Percentiles rank a stretch among this genome's conserved stretches.
Conservation (phyloP, 2,113 vertebrate genomes). For the Puntigrus tetrazona region DNA sequence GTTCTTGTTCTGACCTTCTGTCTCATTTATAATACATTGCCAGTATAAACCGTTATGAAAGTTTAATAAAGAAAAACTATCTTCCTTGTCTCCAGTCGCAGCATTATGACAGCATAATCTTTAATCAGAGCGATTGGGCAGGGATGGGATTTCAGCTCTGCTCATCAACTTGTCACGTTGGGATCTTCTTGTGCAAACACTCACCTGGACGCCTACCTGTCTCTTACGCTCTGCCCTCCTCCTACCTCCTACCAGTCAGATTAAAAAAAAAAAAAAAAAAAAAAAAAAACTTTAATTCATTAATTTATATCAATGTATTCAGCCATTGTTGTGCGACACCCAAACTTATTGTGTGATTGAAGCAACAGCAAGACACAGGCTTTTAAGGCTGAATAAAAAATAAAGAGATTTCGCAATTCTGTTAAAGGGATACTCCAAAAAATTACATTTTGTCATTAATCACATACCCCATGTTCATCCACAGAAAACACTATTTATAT, state of each 20-base stretch:
- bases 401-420: too few relatives aligned
- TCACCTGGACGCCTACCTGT: slow-evolving; percentile 32
- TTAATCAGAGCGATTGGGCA: slow-evolving; percentile 61
- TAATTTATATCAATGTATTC: slow-evolving; percentile 27
- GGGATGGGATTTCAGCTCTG: slow-evolving; percentile 44
- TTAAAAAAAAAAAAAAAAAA: too few relatives aligned
- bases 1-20: slow-evolving; percentile 72
- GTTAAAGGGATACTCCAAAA: too few relatives aligned
- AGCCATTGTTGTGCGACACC: slow-evolving; percentile 19
- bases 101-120: slow-evolving; percentile 65
- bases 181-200: slow-evolving; percentile 58
- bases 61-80: slow-evolving; percentile 65
- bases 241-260: neutral
- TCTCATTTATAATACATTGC: slow-evolving; percentile 67
- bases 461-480: too few relatives aligned
- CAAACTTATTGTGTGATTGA: neutral
- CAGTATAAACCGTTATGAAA: slow-evolving; percentile 66
- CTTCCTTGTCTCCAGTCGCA: slow-evolving; percentile 49
- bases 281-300: too few relatives aligned
- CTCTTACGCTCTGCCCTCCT: neutral
- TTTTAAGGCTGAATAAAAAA: too few relatives aligned
- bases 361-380: too few relatives aligned
- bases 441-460: too few relatives aligned
- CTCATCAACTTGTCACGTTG: slow-evolving; percentile 48
- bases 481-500: too few relatives aligned